These are phyloP conservation scores for Smutsia temminckii DNA, from an alignment of 2,797 vertebrate species.

Conservation along the genomic window DNA sequence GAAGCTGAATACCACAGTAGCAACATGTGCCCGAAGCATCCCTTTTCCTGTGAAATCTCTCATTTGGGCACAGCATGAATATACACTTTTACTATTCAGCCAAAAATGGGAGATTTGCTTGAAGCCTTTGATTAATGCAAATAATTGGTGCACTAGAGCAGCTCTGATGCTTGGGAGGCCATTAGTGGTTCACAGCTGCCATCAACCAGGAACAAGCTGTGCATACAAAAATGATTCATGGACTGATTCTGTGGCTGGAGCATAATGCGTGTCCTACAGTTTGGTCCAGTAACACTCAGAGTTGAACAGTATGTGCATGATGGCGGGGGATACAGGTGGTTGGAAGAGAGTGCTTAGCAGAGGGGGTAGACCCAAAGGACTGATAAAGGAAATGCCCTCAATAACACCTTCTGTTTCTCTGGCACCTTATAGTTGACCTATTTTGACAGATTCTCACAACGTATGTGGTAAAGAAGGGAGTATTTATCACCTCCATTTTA, in stretches of 20 bases:
- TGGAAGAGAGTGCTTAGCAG: neutral
- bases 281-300: neutral
- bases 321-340: neutral
- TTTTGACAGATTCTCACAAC: neutral
- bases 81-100: constrained; percentile 58
- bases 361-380: neutral
- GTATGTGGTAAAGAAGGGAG: neutral
- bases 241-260: neutral
- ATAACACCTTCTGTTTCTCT: neutral
- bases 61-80: constrained; percentile 65
- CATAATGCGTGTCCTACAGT: neutral
- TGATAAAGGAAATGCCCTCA: neutral
- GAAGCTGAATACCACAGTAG: constrained; percentile 22
- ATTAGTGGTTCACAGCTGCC: constrained; percentile 63
- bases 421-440: neutral
- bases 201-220: constrained; percentile 20
- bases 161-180: constrained; percentile 64
- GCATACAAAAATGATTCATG: constrained; percentile 58
- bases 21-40: neutral
- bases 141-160: constrained; percentile 67
- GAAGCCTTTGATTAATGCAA: constrained; percentile 78
- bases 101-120: constrained; percentile 64
- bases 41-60: constrained; percentile 62
- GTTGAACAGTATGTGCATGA: neutral
- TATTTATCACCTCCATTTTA: neutral